phyloP scores from a whole-genome alignment of 23 tunicate species.

The Aplidium turbinatum region DNA sequence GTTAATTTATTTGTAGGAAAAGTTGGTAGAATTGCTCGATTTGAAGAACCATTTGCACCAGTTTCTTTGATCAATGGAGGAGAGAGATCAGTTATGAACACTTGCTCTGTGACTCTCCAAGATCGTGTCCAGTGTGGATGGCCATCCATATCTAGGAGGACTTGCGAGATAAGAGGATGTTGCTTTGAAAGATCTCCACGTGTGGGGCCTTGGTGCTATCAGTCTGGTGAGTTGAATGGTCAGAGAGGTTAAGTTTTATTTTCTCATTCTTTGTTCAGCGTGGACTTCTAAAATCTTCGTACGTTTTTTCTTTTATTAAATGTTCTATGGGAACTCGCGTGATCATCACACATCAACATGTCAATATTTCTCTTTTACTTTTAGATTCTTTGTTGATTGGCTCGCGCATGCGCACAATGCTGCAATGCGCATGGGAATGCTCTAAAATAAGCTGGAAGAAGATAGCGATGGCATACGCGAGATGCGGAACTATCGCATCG shows the following conservation, averaged over 20 bases:
- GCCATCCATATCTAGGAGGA: slow-evolving; percentile 37
- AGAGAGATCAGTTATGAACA: slow-evolving; percentile 36
- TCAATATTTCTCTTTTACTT: too few species aligned
- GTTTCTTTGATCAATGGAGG: slow-evolving; percentile 1
- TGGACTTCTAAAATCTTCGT: not conserved
- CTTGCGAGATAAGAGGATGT: slow-evolving; percentile 60
- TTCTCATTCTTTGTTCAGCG: not conserved
- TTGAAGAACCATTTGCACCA: slow-evolving; percentile 7
- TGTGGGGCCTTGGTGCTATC: slow-evolving; percentile 51
- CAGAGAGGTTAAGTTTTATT: not conserved
- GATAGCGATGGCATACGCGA: slow-evolving; percentile 37
- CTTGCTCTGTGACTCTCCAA: slow-evolving; percentile 36
- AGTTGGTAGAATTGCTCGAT: not conserved
- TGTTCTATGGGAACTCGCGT: not conserved
- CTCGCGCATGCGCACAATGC: slow-evolving; percentile 23
- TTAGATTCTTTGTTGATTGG: slow-evolving; percentile 39
- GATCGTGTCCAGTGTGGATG: slow-evolving; percentile 71
- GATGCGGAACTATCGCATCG: slow-evolving; percentile 34
- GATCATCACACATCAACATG: too few species aligned
- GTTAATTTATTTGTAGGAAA: too few species aligned
- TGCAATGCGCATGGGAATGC: slow-evolving; percentile 62
- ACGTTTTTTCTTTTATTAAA: not conserved
- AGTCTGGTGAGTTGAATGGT: slow-evolving; percentile 35
- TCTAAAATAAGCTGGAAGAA: slow-evolving; percentile 31
- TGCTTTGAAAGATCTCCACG: slow-evolving; percentile 32